Percentiles rank a stretch among this genome's conserved stretches.
These are phyloP conservation scores for Misgurnus anguillicaudatus DNA, from an alignment of 2,113 vertebrate species.

Conservation along the genomic window DNA sequence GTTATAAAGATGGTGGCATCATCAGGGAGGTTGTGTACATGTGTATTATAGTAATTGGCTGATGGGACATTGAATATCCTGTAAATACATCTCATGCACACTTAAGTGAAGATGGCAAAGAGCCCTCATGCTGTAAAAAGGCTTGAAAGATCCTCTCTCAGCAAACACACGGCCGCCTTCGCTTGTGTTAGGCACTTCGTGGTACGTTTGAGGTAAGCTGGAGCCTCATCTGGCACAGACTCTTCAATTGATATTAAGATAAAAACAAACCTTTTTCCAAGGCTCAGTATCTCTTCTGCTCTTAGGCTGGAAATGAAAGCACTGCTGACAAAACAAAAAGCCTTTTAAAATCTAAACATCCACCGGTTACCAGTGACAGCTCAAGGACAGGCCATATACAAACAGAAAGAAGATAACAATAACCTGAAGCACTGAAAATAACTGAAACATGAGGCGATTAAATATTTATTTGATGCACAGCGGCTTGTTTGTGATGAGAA, in stretches of 20 bases:
- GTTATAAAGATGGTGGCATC: too few relatives aligned
- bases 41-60: not conserved
- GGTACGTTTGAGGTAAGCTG: slow-evolving; percentile 29
- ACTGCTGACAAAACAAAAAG: slow-evolving; percentile 30
- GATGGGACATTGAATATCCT: not conserved
- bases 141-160: not conserved
- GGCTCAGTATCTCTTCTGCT: slow-evolving; percentile 33
- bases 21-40: not conserved
- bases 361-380: slow-evolving; percentile 34
- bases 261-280: slow-evolving; percentile 27
- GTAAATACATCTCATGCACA: not conserved
- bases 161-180: slow-evolving; percentile 9
- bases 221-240: slow-evolving; percentile 35
- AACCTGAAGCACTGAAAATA: not conserved
- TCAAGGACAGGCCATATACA: not conserved
- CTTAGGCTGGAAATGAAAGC: slow-evolving; percentile 10
- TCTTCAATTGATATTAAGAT: slow-evolving; percentile 23
- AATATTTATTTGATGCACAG: not conserved
- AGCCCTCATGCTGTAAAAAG: not conserved
- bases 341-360: slow-evolving; percentile 33
- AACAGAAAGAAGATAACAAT: not conserved
- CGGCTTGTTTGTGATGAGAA: not conserved
- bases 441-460: not conserved
- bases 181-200: slow-evolving; percentile 4
- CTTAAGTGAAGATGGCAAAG: not conserved